These are phyloP conservation scores for Caenorhabditis doughertyi DNA, from an alignment of 2,888 invertebrate species.

Conservation along the genomic window DNA sequence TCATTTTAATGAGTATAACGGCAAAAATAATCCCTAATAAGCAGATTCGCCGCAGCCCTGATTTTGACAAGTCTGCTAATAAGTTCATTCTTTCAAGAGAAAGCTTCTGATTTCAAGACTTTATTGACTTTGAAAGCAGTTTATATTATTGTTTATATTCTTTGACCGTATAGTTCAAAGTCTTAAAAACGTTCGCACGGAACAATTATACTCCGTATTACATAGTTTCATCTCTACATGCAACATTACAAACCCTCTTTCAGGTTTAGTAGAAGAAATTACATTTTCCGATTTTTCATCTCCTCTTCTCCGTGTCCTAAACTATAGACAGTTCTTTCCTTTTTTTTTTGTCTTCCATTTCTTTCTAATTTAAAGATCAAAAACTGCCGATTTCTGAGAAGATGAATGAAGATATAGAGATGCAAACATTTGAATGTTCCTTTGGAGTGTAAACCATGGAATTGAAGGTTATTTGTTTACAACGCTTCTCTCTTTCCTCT, in stretches of 20 bases:
- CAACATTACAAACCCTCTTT: conserved; percentile 6
- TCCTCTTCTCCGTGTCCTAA: neutral
- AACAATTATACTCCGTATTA: conserved; percentile 13
- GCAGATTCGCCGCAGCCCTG: no score
- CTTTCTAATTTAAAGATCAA: conserved; percentile 36
- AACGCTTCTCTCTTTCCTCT: conserved; percentile 19
- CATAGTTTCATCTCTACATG: neutral
- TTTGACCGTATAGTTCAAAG: neutral
- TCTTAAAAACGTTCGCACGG: neutral
- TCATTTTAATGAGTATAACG: no score
- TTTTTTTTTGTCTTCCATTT: neutral
- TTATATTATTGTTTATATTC: no score
- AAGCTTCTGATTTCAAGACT: no score
- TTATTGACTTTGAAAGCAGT: no score
- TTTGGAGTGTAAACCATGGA: conserved; percentile 25
- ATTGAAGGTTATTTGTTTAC: conserved; percentile 28
- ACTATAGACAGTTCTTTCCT: conserved; percentile 23
- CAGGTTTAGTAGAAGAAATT: conserved; percentile 3
- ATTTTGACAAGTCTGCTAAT: no score
- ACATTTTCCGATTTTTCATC: conserved; percentile 27
- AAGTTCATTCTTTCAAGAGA: no score
- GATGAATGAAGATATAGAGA: conserved; percentile 15
- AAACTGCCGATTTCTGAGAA: conserved; percentile 22
- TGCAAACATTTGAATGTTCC: conserved; percentile 21
- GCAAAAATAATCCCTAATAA: no score